Conservation (phyloP, 1,140 invertebrate genomes). For the Piezodorus guildinii region DNA sequence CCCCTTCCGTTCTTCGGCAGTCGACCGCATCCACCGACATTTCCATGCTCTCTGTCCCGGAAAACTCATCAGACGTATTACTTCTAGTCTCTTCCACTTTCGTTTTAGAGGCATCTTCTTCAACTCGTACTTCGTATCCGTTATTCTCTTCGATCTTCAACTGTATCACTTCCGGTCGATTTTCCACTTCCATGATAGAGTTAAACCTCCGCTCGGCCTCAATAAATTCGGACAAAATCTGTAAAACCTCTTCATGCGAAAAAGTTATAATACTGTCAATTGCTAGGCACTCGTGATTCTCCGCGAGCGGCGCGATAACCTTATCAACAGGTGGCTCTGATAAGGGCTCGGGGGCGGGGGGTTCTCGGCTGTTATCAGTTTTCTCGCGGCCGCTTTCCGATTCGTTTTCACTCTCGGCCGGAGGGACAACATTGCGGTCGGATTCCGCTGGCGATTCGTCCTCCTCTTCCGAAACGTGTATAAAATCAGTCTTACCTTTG, state of each 20-base stretch:
- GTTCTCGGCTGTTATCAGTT: constrained; percentile 11
- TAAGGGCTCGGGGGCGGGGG: constrained; percentile 1
- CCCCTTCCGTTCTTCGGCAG: constrained; percentile 24
- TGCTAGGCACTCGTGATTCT: not conserved
- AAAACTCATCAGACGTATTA: constrained; percentile 29
- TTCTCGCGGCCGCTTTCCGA: not conserved
- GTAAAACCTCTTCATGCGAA: constrained; percentile 21
- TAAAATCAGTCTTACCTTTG: not conserved
- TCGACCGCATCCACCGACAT: constrained; percentile 25
- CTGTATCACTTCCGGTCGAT: constrained; percentile 1
- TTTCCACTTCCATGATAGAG: constrained; percentile 4
- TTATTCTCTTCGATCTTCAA: constrained; percentile 10
- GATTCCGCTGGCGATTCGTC: constrained; percentile 1
- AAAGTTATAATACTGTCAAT: constrained; percentile 22
- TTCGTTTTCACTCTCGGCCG: not conserved
- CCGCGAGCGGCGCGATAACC: constrained; percentile 14
- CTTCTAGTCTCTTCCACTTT: constrained; percentile 23
- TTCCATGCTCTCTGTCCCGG: constrained; percentile 32
- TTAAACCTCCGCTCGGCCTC: constrained; percentile 16
- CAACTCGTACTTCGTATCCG: not conserved
- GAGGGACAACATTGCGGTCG: not conserved
- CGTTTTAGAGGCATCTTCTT: constrained; percentile 1
- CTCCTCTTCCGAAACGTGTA: not conserved
- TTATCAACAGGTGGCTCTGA: constrained; percentile 16
- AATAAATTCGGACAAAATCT: constrained; percentile 21